Evolutionary conservation across 2,888 invertebrate genomes (phyloP).

Genomic region (Apocheima hispidaria): DNA sequence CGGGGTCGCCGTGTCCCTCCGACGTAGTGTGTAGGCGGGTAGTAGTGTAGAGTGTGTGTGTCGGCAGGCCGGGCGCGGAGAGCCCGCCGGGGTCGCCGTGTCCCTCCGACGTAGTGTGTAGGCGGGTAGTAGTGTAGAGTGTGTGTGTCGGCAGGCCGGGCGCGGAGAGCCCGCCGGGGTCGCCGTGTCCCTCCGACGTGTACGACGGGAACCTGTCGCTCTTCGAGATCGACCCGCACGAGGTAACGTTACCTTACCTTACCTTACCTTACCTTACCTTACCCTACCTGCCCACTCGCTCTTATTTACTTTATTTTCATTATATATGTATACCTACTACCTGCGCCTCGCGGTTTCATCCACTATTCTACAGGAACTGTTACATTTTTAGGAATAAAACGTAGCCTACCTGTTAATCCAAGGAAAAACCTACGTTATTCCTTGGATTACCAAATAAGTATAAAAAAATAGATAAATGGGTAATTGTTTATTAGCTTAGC

Average conservation of each 20-base stretch:
- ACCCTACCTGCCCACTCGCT: background rate
- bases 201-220: slow-evolving; percentile 87
- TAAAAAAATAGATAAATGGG: too few relatives aligned
- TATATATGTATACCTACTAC: too few relatives aligned
- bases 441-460: too few relatives aligned
- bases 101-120: slow-evolving; percentile 61
- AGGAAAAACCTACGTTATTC: too few relatives aligned
- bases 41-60: background rate
- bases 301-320: too few relatives aligned
- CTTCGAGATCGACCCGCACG: slow-evolving; percentile 89
- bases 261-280: background rate
- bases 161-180: slow-evolving; percentile 50
- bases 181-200: slow-evolving; percentile 75
- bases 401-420: too few relatives aligned
- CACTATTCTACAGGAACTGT: too few relatives aligned
- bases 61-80: background rate
- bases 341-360: too few relatives aligned
- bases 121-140: background rate
- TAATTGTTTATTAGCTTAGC: too few relatives aligned
- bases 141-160: background rate
- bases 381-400: too few relatives aligned
- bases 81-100: slow-evolving; percentile 65
- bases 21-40: background rate
- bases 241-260: slow-evolving; percentile 68
- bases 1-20: too few relatives aligned